Percentiles rank a stretch among this genome's conserved stretches.
Conservation (phyloP, 2,113 vertebrate species). For the Tenrec ecaudatus region DNA sequence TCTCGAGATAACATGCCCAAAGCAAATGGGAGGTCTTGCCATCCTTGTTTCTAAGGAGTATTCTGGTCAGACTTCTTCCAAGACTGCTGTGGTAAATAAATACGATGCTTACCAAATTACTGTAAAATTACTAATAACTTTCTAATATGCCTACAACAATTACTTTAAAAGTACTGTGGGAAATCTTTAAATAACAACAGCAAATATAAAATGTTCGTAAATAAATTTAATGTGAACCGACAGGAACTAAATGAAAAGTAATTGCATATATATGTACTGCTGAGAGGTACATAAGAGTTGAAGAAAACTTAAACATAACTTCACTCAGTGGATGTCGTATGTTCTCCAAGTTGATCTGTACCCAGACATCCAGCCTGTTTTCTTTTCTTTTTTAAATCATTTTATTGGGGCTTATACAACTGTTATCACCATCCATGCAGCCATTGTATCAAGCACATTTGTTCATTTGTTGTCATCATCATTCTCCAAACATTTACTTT, state of each 20-base stretch:
- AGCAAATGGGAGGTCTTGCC: too few species aligned
- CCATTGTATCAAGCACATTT: too few species aligned
- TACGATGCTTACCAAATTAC: neutral
- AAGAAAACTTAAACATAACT: constrained; percentile 9
- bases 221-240: neutral
- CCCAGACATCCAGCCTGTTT: neutral
- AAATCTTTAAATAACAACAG: constrained; percentile 28
- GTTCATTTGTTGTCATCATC: too few species aligned
- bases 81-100: neutral
- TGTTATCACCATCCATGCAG: too few species aligned
- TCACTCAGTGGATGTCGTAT: neutral
- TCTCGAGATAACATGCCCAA: too few species aligned
- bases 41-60: too few species aligned
- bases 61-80: too few species aligned
- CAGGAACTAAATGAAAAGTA: constrained; percentile 45
- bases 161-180: constrained; percentile 19
- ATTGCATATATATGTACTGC: neutral
- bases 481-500: too few species aligned
- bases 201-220: constrained; percentile 14
- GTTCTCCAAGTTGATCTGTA: neutral
- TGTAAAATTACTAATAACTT: constrained; percentile 23
- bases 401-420: too few species aligned
- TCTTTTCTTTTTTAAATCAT: too few species aligned
- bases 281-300: neutral
- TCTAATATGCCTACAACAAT: constrained; percentile 17